Conservation (phyloP, 2,113 vertebrate genomes). For the Sinocyclocheilus anophthalmus region DNA sequence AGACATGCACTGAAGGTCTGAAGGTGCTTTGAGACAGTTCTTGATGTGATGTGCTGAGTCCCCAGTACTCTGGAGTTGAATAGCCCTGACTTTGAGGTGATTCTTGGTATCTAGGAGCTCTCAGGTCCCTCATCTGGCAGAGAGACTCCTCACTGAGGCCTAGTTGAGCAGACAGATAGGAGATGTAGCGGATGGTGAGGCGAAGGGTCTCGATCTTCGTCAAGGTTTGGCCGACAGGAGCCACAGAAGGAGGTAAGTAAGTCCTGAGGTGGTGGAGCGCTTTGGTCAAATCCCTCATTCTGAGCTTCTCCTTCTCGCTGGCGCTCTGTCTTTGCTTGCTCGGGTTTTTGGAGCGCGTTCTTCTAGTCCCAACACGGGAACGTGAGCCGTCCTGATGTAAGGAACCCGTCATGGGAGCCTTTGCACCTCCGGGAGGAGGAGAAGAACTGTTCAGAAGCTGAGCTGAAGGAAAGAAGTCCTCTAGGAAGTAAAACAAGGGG, state of each 20-base stretch:
- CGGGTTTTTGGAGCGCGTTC: conserved; percentile 54
- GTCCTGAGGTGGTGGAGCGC: conserved; percentile 68
- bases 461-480: conserved; percentile 44
- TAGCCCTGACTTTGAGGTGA: conserved; percentile 20
- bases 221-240: conserved; percentile 63
- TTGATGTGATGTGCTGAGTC: neutral
- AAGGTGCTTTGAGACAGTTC: conserved; percentile 8
- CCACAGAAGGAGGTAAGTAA: conserved; percentile 66
- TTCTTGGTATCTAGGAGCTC: neutral
- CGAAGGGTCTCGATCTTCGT: conserved; percentile 63
- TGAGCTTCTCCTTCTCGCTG: conserved; percentile 70
- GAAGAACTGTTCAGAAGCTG: conserved; percentile 15
- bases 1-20: neutral
- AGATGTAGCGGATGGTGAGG: conserved; percentile 65
- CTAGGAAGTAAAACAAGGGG: conserved; percentile 53
- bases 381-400: conserved; percentile 23
- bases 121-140: conserved; percentile 27
- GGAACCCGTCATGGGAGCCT: neutral
- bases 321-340: conserved; percentile 66
- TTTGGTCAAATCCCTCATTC: conserved; percentile 71
- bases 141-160: conserved; percentile 47
- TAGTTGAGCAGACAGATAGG: conserved; percentile 67
- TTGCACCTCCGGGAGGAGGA: conserved; percentile 13
- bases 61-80: conserved; percentile 36
- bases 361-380: conserved; percentile 19